Conservation (phyloP, 2,888 invertebrate genomes). For the Tinea semifulvella region DNA sequence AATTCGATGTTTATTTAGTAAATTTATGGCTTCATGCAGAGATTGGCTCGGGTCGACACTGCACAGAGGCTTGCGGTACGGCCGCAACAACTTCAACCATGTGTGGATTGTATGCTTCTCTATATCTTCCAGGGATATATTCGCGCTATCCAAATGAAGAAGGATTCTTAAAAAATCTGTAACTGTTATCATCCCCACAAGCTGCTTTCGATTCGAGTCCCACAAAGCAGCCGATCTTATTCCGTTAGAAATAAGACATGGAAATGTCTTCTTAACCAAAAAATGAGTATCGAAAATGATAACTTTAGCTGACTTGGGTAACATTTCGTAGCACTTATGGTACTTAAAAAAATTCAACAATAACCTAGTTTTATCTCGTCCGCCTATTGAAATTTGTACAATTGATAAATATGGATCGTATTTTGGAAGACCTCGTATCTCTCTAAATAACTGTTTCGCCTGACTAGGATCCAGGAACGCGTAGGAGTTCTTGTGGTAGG, state of each 20-base stretch:
- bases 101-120: slow-evolving; percentile 54
- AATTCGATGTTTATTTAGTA: slow-evolving; percentile 49
- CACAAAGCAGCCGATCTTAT: slow-evolving; percentile 58
- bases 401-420: slow-evolving; percentile 61
- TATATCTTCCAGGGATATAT: slow-evolving; percentile 51
- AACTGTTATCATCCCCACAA: slow-evolving; percentile 60
- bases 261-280: slow-evolving; percentile 56
- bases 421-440: slow-evolving; percentile 56
- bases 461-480: slow-evolving; percentile 55
- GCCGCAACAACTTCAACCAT: slow-evolving; percentile 53
- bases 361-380: slow-evolving; percentile 55
- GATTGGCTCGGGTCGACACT: slow-evolving; percentile 53
- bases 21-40: slow-evolving; percentile 56
- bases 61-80: slow-evolving; percentile 48
- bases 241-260: slow-evolving; percentile 56
- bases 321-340: slow-evolving; percentile 59
- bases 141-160: slow-evolving; percentile 47
- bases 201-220: slow-evolving; percentile 52
- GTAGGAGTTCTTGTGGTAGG: slow-evolving; percentile 60
- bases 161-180: slow-evolving; percentile 59
- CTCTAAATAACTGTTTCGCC: slow-evolving; percentile 57
- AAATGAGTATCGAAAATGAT: slow-evolving; percentile 62
- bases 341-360: slow-evolving; percentile 59
- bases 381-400: slow-evolving; percentile 59
- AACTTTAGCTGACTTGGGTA: slow-evolving; percentile 60